Evolutionary conservation across 1,140 invertebrate genomes (phyloP).

Genomic region (Hetaerina americana): DNA sequence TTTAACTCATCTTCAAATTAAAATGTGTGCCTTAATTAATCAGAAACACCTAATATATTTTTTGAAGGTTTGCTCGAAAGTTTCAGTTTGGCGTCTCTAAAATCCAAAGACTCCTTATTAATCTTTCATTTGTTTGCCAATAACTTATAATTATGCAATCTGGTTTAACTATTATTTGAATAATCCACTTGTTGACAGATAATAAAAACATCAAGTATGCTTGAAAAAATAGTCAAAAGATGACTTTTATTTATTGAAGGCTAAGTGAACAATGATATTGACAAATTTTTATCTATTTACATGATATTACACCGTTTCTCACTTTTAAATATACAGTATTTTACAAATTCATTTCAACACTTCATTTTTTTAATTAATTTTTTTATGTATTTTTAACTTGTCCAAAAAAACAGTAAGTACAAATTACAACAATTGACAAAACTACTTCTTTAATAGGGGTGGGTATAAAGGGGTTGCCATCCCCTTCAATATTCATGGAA

Average conservation of each 20-base stretch:
- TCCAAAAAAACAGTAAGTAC: neutral
- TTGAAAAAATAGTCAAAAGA: slow-evolving; percentile 1
- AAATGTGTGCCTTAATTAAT: too few species aligned
- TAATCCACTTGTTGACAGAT: too few species aligned
- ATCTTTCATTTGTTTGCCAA: too few species aligned
- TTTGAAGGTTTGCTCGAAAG: too few species aligned
- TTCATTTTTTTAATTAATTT: neutral
- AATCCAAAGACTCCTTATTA: too few species aligned
- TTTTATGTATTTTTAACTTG: neutral
- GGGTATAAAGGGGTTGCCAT: neutral
- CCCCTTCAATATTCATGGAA: neutral
- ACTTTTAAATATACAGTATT: neutral
- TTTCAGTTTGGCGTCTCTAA: too few species aligned
- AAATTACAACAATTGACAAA: neutral
- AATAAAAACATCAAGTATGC: neutral
- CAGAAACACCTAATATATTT: too few species aligned
- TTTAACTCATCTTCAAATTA: too few species aligned
- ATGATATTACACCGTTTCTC: neutral
- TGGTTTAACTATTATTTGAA: too few species aligned
- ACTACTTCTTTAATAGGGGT: neutral
- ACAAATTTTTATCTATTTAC: neutral
- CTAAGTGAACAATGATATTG: neutral
- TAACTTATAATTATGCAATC: too few species aligned
- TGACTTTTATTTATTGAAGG: neutral
- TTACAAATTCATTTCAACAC: neutral